phyloP scores from a whole-genome alignment of 2,888 invertebrate species.

The Dynastes maya region DNA sequence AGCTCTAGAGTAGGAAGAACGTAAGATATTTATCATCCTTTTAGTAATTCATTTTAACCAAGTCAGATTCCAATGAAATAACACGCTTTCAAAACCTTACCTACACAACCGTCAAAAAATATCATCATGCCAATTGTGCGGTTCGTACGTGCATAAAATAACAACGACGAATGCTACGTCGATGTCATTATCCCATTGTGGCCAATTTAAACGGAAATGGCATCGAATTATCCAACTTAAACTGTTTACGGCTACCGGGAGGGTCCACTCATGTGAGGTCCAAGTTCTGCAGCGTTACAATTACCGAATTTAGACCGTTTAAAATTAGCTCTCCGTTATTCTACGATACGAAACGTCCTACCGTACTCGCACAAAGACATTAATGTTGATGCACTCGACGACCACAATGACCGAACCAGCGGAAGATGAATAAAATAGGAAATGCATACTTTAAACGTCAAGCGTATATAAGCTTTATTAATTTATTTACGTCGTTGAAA shows the following conservation, averaged over 20 bases:
- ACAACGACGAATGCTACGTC: neutral
- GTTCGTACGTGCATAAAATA: too few species aligned
- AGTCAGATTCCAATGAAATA: too few species aligned
- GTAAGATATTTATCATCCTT: too few species aligned
- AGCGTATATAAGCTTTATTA: constrained; percentile 14
- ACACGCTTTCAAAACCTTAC: too few species aligned
- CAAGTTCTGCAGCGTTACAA: constrained; percentile 10
- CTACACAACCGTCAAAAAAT: too few species aligned
- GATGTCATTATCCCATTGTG: constrained; percentile 35
- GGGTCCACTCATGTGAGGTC: neutral
- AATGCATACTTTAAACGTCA: neutral
- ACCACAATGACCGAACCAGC: too few species aligned
- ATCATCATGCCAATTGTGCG: too few species aligned
- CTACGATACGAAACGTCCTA: neutral
- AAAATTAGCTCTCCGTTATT: constrained; percentile 21
- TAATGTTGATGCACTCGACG: neutral
- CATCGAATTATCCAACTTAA: constrained; percentile 31
- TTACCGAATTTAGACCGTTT: constrained; percentile 31
- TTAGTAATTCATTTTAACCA: too few species aligned
- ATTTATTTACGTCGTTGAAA: constrained; percentile 10
- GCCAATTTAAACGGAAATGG: constrained; percentile 40
- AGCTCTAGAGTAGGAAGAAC: too few species aligned
- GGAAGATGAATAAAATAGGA: constrained; percentile 15
- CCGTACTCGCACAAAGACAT: neutral
- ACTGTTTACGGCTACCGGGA: constrained; percentile 21